Base-by-base conservation (phyloP, 2,888 invertebrate species). In the Bugula neritina region DNA sequence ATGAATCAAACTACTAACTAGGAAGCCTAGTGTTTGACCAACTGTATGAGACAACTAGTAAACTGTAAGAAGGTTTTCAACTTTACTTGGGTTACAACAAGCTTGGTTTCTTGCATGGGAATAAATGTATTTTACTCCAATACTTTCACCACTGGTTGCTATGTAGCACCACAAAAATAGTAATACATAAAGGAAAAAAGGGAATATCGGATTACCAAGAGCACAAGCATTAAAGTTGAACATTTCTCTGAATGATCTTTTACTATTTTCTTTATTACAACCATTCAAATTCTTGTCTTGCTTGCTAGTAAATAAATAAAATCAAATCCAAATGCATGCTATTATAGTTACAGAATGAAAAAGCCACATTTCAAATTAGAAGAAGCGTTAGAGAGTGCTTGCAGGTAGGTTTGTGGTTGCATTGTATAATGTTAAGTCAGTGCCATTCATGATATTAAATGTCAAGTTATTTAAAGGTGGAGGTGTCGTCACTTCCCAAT, bases 21-120 rank as follows among this genome's bases (percentile, higher is more conserved):
- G 23, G 5, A 75, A 72, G 1, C 75, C 75, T 1, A 72, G 27
- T 10, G 74, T 71, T 17, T 75, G 72, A 1, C 76, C 76, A 1
- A 73, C 29, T 17, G 76, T 74, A 71, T 75, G 75, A 63, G 74
- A 72, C 21, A 73, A 74, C 75, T 74, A 76, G 73, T 74, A 76
- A 25, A 69, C 74, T 1, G 75, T 75, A 54, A 75, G 74, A 10
- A 76, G 70, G 54, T 74, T 74, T 0, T 75, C 74, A 0, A 75
- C 76, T 69, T 75, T 75, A 54, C 74, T 71, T 54, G 75, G 63
- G 5, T 71, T 69, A 71, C 75, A 75, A n/a, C 63, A 63, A 2
- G 63, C 29, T 34, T 63, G 29, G 10, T 31, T 31, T 34, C 63
- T 63, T 3, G 63, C 63, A 27, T 63, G 31, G 17, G 63, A 63